phyloP scores from a whole-genome alignment of 2,113 vertebrate genomes.

The Myrmecobius fasciatus region DNA sequence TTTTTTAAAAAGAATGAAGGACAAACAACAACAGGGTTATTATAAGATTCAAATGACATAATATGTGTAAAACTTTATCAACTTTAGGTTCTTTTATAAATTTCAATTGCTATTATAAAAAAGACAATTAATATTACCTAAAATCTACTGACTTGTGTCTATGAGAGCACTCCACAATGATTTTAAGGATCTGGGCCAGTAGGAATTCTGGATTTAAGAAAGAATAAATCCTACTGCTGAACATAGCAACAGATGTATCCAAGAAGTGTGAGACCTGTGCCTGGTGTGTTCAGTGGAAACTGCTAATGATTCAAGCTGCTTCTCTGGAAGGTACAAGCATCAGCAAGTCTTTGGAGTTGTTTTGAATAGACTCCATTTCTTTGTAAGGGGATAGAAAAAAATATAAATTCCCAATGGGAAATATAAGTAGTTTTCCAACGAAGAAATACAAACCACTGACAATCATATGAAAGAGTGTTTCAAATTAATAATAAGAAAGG shows the following conservation, averaged over 20 bases:
- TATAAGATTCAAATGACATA: background rate
- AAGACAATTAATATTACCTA: background rate
- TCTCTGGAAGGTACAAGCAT: constrained; percentile 1
- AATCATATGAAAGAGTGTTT: background rate
- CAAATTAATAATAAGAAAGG: background rate
- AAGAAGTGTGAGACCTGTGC: background rate
- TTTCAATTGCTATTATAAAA: background rate
- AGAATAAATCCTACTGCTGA: background rate
- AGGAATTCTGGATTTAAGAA: background rate
- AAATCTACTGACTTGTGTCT: background rate
- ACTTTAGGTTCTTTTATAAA: background rate
- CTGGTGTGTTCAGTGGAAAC: background rate
- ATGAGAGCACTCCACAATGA: background rate
- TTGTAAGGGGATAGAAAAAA: background rate
- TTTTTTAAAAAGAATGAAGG: too few relatives aligned
- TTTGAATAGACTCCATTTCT: background rate
- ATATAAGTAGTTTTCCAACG: background rate
- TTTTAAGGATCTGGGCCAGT: background rate
- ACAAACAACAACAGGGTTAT: background rate
- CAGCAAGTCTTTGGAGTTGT: background rate
- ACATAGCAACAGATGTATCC: background rate
- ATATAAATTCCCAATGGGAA: background rate
- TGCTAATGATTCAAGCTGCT: background rate
- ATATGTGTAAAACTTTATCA: background rate
- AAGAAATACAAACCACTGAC: background rate